phyloP scores from a whole-genome alignment of 2,888 invertebrate species.

The Drosophila neonasuta region DNA sequence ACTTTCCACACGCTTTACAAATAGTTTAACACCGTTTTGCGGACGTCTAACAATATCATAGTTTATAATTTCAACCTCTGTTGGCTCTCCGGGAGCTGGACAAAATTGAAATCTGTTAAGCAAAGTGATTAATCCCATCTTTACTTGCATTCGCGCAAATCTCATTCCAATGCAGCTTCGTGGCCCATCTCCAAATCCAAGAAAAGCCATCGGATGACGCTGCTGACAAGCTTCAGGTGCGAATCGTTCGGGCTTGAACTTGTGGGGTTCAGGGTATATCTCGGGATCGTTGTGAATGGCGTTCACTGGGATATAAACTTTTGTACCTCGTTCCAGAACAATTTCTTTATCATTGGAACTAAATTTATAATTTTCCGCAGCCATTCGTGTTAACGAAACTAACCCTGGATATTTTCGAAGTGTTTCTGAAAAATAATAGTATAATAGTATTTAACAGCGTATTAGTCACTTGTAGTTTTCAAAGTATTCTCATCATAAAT shows the following conservation, averaged over 20 bases:
- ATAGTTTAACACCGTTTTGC: conserved; percentile 34
- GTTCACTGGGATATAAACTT: conserved; percentile 76
- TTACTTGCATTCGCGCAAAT: conserved; percentile 77
- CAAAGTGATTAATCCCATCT: conserved; percentile 72
- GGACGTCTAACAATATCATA: conserved; percentile 43
- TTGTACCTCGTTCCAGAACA: conserved; percentile 76
- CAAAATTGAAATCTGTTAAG: conserved; percentile 40
- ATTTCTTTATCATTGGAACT: conserved; percentile 32
- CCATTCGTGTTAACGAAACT: conserved; percentile 75
- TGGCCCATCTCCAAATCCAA: conserved; percentile 81
- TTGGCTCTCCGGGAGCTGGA: conserved; percentile 26
- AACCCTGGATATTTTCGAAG: conserved; percentile 75
- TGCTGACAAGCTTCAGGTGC: conserved; percentile 63
- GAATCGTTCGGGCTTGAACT: conserved; percentile 83
- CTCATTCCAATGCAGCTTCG: conserved; percentile 76
- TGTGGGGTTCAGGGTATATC: conserved; percentile 81
- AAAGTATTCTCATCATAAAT: neutral
- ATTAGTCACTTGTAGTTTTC: too few relatives aligned
- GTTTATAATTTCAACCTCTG: conserved; percentile 43
- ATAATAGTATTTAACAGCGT: neutral
- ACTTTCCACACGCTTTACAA: too few relatives aligned
- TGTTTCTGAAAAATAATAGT: too few relatives aligned
- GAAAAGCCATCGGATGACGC: conserved; percentile 76
- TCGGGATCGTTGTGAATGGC: conserved; percentile 82
- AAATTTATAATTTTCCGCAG: conserved; percentile 75